phyloP scores from a whole-genome alignment of 1,140 invertebrate genomes.

The Diabrotica undecimpunctata region DNA sequence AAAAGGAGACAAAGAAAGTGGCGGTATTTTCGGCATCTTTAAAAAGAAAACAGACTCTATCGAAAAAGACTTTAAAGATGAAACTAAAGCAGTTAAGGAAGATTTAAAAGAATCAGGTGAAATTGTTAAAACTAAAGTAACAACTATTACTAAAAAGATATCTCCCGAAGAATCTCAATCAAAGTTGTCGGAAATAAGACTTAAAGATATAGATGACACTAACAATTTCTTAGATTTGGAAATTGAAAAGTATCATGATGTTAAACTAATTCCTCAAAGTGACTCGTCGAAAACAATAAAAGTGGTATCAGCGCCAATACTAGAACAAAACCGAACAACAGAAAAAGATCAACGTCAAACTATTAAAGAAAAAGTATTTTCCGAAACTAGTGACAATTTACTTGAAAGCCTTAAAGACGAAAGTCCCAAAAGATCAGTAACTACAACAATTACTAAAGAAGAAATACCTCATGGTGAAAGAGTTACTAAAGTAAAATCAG shows the following conservation, averaged over 20 bases:
- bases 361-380: too few relatives aligned
- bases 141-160: neutral
- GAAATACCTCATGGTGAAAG: conserved; percentile 11
- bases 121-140: neutral
- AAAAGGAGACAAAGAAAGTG: neutral
- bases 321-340: conserved; percentile 28
- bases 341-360: neutral
- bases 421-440: neutral
- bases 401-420: neutral
- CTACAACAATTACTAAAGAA: conserved; percentile 16
- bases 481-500: conserved; percentile 21
- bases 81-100: neutral
- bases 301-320: conserved; percentile 19
- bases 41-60: neutral
- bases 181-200: conserved; percentile 11
- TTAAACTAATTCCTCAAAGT: conserved; percentile 8
- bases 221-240: conserved; percentile 25
- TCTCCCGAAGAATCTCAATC: neutral
- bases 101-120: neutral
- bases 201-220: conserved; percentile 14
- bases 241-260: conserved; percentile 28
- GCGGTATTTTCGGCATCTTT: neutral
- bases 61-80: neutral
- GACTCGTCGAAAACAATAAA: neutral
- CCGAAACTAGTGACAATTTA: too few relatives aligned